Percentiles rank a stretch among this genome's conserved stretches.
phyloP scores from a whole-genome alignment of 2,797 vertebrate genomes.

The Octomys mimax region DNA sequence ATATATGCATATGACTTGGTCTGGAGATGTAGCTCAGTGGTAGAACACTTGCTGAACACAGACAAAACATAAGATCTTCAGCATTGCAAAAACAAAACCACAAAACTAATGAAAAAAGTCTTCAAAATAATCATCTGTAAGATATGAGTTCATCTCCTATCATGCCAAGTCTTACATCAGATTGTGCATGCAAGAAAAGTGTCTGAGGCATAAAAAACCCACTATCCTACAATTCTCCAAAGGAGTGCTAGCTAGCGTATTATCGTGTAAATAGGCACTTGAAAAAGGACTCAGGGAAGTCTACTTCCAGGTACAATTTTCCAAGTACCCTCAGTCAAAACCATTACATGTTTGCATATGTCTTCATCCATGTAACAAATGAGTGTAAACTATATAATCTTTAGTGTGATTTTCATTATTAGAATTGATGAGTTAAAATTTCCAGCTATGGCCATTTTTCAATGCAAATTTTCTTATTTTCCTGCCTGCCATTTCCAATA shows the following conservation, averaged over 20 bases:
- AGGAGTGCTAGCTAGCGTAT: background rate
- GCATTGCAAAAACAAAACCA: background rate
- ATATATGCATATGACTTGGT: background rate
- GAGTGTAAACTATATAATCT: background rate
- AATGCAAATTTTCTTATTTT: background rate
- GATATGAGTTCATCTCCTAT: background rate
- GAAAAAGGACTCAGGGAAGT: background rate
- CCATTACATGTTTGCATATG: background rate
- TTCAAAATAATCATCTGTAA: background rate
- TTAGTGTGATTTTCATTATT: background rate
- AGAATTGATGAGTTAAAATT: background rate
- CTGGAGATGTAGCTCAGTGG: background rate
- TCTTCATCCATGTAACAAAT: background rate
- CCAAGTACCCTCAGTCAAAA: background rate
- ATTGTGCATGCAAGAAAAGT: background rate
- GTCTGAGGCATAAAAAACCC: background rate
- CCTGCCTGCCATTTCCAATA: background rate
- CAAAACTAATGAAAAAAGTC: background rate
- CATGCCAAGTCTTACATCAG: background rate
- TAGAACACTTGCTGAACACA: background rate
- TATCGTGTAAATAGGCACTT: background rate
- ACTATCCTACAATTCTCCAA: background rate
- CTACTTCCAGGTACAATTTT: background rate
- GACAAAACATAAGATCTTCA: background rate
- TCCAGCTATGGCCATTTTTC: background rate